Evolutionary conservation across 2,888 invertebrate species (phyloP), one percentile per base, ranked within the genome.

Genomic region (Eurytoma adleriae): DNA sequence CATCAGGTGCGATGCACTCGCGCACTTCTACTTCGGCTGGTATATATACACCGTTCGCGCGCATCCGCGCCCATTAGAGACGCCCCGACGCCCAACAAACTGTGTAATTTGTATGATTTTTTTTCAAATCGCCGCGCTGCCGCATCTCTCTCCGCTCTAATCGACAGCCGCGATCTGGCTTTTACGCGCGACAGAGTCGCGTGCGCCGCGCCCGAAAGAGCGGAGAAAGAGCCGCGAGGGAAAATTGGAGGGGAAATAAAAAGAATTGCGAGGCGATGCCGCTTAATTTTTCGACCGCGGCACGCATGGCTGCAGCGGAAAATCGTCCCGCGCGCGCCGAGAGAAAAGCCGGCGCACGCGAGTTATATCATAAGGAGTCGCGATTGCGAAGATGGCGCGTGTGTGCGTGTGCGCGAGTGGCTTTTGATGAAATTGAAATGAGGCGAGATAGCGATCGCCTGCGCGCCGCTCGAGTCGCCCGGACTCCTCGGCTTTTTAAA

Each of bases 241-340:
- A 52, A 16, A 0, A 56, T 59, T 54, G 54, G 57, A 52, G 16
- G n/a, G 57, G 40, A n/a, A n/a, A n/a, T n/a, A n/a, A 77, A 40
- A 57, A 61, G 20, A 62, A 56, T 24, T 12, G 27, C 16, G 12
- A 52, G 61, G 52, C 54, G 48, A 16, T 10, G 54, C 68, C 69
- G 30, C 50, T 66, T 13, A 40, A 30, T 67, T 48, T 20, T 48
- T 71, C 48, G 20, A 24, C 24, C 48, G 16, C 64, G 16, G 54
- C 52, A 70, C 18, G 81, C 59, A 64, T 78, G 76, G 73, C 79
- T 77, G 74, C 80, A 70, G 78, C 78, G 80, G 80, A 82, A 82
- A 82, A 82, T 82, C 67, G 69, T 52, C 72, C 7, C 13, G 16
- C n/a, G 27, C 4, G 50, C 61, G 27, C 5, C 12, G 67, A 72